phyloP scores from a whole-genome alignment of 2,113 vertebrate genomes.

The Lepus europaeus region DNA sequence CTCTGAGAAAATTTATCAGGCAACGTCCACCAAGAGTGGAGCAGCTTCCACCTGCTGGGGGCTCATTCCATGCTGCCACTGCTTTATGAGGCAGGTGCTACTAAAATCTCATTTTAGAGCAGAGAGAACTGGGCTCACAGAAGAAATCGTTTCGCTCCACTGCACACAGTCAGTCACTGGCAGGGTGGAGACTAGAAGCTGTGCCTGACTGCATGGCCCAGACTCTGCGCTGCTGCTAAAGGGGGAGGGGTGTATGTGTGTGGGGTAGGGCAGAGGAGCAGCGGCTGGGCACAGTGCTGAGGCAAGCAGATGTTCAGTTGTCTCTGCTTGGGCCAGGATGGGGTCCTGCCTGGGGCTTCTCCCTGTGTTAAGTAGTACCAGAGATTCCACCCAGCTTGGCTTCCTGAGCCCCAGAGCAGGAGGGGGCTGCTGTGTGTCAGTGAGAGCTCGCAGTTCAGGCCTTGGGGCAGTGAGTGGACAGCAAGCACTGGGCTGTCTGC shows the following conservation, averaged over 20 bases:
- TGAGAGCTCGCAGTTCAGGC: neutral
- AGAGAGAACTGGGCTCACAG: neutral
- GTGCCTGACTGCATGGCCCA: neutral
- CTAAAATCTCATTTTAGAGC: neutral
- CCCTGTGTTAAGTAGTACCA: neutral
- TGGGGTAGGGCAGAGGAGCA: neutral
- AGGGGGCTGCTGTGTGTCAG: neutral
- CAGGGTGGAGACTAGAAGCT: neutral
- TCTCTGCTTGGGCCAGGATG: too few species aligned
- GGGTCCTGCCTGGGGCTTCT: neutral
- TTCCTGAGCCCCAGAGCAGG: neutral
- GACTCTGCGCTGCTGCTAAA: neutral
- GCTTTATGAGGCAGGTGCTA: neutral
- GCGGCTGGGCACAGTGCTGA: neutral
- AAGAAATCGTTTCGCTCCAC: neutral
- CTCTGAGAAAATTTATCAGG: neutral
- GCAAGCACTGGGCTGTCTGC: neutral
- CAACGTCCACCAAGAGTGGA: neutral
- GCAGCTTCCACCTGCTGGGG: neutral
- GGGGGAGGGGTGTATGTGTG: neutral
- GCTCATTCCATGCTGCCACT: neutral
- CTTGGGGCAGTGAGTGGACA: neutral
- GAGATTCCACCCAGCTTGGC: neutral
- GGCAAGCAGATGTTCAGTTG: neutral
- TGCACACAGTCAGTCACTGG: neutral